Percentiles rank a stretch among this genome's conserved stretches.
phyloP scores from a whole-genome alignment of 2,888 invertebrate species.

The Antheraea yamamai region DNA sequence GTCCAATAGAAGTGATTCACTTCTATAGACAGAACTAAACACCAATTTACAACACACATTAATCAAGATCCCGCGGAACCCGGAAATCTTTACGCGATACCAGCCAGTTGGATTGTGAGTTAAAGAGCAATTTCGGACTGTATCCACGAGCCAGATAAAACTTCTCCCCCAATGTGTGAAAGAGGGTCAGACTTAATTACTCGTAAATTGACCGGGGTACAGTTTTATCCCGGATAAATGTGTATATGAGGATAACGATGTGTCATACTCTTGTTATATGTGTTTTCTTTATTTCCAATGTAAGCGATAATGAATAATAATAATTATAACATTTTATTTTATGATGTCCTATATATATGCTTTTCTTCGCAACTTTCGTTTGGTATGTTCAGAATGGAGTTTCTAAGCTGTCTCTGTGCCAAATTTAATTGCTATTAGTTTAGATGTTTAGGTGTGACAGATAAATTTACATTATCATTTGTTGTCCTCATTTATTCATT shows the following conservation, averaged over 20 bases:
- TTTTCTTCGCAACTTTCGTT: neutral
- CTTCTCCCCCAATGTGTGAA: slow-evolving; percentile 67
- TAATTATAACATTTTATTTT: neutral
- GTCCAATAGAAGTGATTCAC: neutral
- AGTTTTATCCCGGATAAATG: slow-evolving; percentile 70
- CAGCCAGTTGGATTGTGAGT: slow-evolving; percentile 65
- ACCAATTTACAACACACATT: slow-evolving; percentile 47
- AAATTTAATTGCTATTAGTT: too few relatives aligned
- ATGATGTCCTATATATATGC: neutral
- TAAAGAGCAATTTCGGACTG: slow-evolving; percentile 62
- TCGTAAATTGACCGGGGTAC: slow-evolving; percentile 79
- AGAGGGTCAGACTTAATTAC: slow-evolving; percentile 81
- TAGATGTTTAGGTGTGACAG: too few relatives aligned
- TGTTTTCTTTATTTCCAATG: slow-evolving; percentile 14
- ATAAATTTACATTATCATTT: too few relatives aligned
- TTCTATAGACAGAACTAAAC: slow-evolving; percentile 18
- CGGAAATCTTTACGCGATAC: slow-evolving; percentile 61
- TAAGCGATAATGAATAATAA: neutral
- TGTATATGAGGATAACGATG: slow-evolving; percentile 61
- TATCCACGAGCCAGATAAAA: slow-evolving; percentile 74
- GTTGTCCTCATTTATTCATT: too few relatives aligned
- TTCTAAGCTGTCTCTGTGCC: too few relatives aligned
- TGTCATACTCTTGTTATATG: slow-evolving; percentile 42
- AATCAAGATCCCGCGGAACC: slow-evolving; percentile 54
- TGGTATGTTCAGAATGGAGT: too few relatives aligned